Base-by-base conservation (phyloP, 2,113 vertebrate genomes). In the Silurus meridionalis region DNA sequence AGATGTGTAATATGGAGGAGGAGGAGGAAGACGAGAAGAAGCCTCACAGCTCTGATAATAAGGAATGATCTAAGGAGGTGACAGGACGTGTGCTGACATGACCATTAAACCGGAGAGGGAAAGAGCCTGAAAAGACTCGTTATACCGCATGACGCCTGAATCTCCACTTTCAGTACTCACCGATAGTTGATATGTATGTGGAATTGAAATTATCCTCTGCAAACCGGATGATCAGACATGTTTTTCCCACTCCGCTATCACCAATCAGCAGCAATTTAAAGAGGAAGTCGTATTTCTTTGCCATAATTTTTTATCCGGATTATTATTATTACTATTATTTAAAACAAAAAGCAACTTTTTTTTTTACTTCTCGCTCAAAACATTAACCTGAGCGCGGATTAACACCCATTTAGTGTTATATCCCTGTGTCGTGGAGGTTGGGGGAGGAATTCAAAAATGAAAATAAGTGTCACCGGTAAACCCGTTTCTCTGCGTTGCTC, bases 141-240 rank as follows among this genome's bases (percentile, higher is more conserved):
- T 87, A 83, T 79, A 81, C 83, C 53, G 80, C 82, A 78, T 17
- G 6, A 2, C 9, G 50, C 37, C 17, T 5, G 37, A 4, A 4
- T 9, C 48, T 50, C 10, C 15, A 10, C 19, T 48, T 15, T 17
- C 28, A 53, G 19, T 80, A 94, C 96, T 90, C 94, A 98, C 97
- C 97, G 72, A 98, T 98, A 89, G 97, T 98, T 86, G 97, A 98
- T 92, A 99, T 99, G 93, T 98, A 98, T 0, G 97, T 99, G 90
- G 92, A 96, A 93, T 96, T 97, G 94, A 98, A 99, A 92, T 96
- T 97, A 93, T 98, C 97, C 91, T 98, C 97, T 1, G 97, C 96
- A 80, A 99, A 98, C 75, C 97, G 96, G 85, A 99, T 97, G 92
- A 98, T 96, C 85, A 99, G 95, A 91, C 97, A 99, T 0, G 97